These are phyloP conservation scores for Drosophila lacteicornis DNA, from an alignment of 1,140 invertebrate species.

Conservation along the genomic window DNA sequence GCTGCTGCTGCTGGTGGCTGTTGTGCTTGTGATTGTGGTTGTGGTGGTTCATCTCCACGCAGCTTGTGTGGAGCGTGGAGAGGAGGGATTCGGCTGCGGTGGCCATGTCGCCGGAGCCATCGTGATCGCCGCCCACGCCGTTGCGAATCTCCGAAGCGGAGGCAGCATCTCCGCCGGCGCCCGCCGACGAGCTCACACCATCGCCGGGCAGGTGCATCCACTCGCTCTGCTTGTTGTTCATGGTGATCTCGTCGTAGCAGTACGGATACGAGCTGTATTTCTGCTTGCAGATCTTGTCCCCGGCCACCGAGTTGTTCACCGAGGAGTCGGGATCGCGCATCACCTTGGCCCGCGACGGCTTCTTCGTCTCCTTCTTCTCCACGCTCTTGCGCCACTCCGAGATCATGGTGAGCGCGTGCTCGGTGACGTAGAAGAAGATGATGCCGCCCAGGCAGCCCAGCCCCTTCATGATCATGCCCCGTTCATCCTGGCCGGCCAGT, in stretches of 20 bases:
- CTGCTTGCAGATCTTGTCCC: conserved; percentile 91
- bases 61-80: conserved; percentile 74
- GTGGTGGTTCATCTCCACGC: conserved; percentile 73
- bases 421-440: conserved; percentile 95
- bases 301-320: conserved; percentile 87
- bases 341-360: conserved; percentile 87
- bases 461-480: conserved; percentile 92
- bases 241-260: conserved; percentile 92
- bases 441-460: conserved; percentile 92
- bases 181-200: conserved; percentile 54
- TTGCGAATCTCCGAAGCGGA: conserved; percentile 49
- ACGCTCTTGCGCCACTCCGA: conserved; percentile 91
- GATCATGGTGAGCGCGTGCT: conserved; percentile 92
- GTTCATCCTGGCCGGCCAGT: conserved; percentile 70
- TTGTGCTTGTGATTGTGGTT: conserved; percentile 70
- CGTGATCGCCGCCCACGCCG: conserved; percentile 72
- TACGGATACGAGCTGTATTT: conserved; percentile 94
- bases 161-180: conserved; percentile 70
- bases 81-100: conserved; percentile 75
- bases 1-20: conserved; percentile 69
- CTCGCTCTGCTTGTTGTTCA: conserved; percentile 88
- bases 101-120: conserved; percentile 53
- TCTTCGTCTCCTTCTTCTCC: conserved; percentile 86
- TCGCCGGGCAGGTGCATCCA: conserved; percentile 84
- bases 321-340: conserved; percentile 87